Conservation (phyloP, 2,888 invertebrate genomes). For the Andrena praecox region DNA sequence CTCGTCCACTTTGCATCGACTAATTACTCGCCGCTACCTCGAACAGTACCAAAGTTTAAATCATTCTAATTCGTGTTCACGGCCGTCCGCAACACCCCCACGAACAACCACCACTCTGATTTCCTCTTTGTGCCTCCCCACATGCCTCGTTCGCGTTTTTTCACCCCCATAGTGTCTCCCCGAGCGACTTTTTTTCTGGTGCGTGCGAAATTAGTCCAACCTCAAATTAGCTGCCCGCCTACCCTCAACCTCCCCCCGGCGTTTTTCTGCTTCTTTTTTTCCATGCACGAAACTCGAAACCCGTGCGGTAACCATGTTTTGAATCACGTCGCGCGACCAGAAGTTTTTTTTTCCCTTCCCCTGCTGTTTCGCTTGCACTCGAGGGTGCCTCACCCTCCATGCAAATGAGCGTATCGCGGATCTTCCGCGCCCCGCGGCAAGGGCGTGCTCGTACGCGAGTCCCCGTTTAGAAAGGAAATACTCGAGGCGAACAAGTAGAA, state of each 20-base stretch:
- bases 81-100: constrained; percentile 44
- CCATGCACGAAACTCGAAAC: constrained; percentile 64
- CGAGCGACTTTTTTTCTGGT: constrained; percentile 66
- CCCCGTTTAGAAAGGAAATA: constrained; percentile 47
- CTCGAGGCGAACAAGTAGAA: constrained; percentile 33
- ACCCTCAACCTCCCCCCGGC: constrained; percentile 52
- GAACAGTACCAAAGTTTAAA: constrained; percentile 25
- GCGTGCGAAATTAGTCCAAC: constrained; percentile 80
- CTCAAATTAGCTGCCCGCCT: constrained; percentile 78
- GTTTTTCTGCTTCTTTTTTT: constrained; percentile 24
- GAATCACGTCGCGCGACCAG: constrained; percentile 63
- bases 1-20: neutral
- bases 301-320: constrained; percentile 70
- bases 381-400: constrained; percentile 65
- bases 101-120: constrained; percentile 30
- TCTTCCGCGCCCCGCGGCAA: constrained; percentile 65
- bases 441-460: constrained; percentile 46
- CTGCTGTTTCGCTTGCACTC: constrained; percentile 49
- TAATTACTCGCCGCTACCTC: neutral
- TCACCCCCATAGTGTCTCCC: constrained; percentile 14
- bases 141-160: constrained; percentile 20
- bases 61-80: constrained; percentile 74
- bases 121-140: constrained; percentile 49
- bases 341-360: constrained; percentile 47
- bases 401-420: constrained; percentile 74